Conservation (phyloP, 2,113 vertebrate species). For the Scytalopus superciliaris region DNA sequence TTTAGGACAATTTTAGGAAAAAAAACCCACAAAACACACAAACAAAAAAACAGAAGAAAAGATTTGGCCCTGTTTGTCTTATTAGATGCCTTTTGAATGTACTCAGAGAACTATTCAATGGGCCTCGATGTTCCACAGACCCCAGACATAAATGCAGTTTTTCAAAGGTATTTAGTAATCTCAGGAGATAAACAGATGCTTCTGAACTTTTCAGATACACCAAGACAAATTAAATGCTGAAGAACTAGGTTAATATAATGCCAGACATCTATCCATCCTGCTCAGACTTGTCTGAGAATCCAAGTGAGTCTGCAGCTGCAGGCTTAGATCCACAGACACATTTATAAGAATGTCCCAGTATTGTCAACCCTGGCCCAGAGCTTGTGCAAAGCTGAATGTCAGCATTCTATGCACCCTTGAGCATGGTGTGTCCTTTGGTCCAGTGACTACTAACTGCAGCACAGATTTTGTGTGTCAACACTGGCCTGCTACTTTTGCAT, state of each 20-base stretch:
- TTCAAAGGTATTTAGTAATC: not conserved
- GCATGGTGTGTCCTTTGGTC: not conserved
- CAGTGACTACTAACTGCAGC: not conserved
- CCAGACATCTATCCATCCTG: not conserved
- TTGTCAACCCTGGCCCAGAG: accelerated
- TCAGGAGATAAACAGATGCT: not conserved
- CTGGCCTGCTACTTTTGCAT: not conserved
- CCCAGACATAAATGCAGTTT: not conserved
- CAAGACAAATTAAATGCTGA: not conserved
- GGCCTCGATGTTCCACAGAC: not conserved
- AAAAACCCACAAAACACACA: not conserved
- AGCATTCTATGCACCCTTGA: not conserved
- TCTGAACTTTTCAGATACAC: not conserved
- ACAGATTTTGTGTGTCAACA: not conserved
- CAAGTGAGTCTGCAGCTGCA: not conserved
- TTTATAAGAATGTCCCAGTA: not conserved
- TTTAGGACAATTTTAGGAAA: not conserved
- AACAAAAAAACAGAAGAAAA: not conserved
- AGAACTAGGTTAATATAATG: not conserved
- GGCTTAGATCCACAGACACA: not conserved
- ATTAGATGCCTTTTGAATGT: not conserved
- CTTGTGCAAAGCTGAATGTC: not conserved
- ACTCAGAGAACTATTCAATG: not conserved
- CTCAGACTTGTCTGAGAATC: not conserved
- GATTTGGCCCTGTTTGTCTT: not conserved